Evolutionary conservation across 2,797 vertebrate species (phyloP).

Genomic region (Cygnus olor): DNA sequence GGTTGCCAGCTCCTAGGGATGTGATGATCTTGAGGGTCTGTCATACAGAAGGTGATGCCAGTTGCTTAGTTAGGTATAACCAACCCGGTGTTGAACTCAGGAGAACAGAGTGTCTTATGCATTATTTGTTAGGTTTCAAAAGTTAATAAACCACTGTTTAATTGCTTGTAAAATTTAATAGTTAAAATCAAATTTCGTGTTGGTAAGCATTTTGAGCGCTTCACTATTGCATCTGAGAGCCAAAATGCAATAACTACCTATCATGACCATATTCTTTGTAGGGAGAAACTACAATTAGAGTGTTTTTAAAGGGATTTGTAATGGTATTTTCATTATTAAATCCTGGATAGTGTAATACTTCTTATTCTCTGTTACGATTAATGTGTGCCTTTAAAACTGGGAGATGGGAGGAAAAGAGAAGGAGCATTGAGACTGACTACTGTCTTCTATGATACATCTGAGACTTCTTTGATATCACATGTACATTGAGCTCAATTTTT

Average conservation of each 20-base stretch:
- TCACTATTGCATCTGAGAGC: too few species aligned
- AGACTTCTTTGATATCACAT: too few species aligned
- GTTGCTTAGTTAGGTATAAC: neutral
- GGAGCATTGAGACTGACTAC: neutral
- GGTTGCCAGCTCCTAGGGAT: neutral
- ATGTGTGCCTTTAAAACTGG: neutral
- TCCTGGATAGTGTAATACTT: too few species aligned
- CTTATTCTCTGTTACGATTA: neutral
- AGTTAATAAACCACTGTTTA: neutral
- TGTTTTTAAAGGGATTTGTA: neutral
- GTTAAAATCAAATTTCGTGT: neutral
- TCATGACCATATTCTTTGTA: neutral
- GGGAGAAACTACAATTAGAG: neutral
- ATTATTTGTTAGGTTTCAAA: neutral
- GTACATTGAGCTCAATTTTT: neutral
- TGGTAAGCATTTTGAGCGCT: neutral
- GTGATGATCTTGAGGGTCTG: too few species aligned
- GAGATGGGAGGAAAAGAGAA: neutral
- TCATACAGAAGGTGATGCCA: neutral
- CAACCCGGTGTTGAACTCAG: neutral
- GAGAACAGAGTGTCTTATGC: neutral
- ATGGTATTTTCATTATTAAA: neutral
- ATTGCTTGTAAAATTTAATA: too few species aligned
- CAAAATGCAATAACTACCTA: neutral
- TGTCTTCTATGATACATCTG: neutral